Evolutionary conservation across 2,113 vertebrate genomes (phyloP).

Genomic region (Cacatua alba): DNA sequence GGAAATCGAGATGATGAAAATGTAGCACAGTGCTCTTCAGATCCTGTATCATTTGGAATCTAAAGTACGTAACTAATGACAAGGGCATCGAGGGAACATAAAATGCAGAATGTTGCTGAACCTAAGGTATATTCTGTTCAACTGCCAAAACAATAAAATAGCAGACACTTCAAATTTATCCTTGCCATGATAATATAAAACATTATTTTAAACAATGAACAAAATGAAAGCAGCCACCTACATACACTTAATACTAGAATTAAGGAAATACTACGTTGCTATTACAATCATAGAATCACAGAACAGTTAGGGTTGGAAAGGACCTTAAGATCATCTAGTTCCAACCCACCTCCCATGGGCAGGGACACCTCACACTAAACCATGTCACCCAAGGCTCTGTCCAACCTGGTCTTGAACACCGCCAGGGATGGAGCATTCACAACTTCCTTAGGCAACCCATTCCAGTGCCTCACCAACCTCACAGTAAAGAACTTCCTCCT

Average conservation of each 20-base stretch:
- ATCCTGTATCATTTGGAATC: neutral
- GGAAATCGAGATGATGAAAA: neutral
- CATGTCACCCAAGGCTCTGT: neutral
- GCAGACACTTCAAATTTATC: neutral
- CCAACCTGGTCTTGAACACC: neutral
- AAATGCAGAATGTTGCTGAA: neutral
- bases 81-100: neutral
- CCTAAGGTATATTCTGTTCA: neutral
- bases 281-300: too few relatives aligned
- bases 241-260: neutral
- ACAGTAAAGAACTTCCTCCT: too few relatives aligned
- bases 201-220: neutral
- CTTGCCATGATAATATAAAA: neutral
- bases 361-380: neutral
- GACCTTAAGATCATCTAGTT: neutral
- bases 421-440: neutral
- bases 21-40: neutral
- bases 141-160: neutral
- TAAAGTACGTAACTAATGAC: constrained; percentile 16
- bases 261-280: neutral
- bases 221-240: neutral
- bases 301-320: neutral
- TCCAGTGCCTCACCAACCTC: too few relatives aligned
- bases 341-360: neutral
- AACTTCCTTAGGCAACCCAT: neutral